A percentile compares a stretch with the other conserved stretches of the same genome.
Conservation (phyloP, 1,140 invertebrate genomes). For the Hetaerina americana region DNA sequence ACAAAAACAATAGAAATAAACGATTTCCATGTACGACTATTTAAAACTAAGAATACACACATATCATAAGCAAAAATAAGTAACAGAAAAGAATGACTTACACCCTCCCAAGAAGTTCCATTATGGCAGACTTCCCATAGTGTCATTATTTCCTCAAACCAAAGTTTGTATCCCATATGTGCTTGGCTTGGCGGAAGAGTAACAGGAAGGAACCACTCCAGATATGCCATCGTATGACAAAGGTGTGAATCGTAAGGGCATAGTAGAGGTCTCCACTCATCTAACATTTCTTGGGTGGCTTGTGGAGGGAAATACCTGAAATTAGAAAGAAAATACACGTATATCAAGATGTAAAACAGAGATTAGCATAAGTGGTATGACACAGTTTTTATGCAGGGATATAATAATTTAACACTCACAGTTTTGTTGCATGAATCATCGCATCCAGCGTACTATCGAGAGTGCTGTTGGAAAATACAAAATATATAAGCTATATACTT, state of each 20-base stretch:
- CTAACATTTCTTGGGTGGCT: conserved; percentile 78
- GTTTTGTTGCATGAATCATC: conserved; percentile 19
- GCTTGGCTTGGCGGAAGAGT: conserved; percentile 46
- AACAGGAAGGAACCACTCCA: conserved; percentile 67
- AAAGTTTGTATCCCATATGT: conserved; percentile 52
- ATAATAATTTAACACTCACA: conserved; percentile 21
- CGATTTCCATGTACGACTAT: no score
- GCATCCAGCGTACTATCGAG: conserved; percentile 21
- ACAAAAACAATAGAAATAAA: no score
- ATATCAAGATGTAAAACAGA: not conserved
- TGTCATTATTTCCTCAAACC: conserved; percentile 73
- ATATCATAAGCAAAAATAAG: no score
- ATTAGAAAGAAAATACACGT: conserved; percentile 4
- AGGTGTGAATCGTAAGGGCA: conserved; percentile 54
- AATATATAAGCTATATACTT: not conserved
- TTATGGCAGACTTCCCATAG: conserved; percentile 65
- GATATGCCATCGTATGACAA: conserved; percentile 41
- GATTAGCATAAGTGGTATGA: not conserved
- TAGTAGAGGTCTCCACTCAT: conserved; percentile 62
- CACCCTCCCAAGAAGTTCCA: conserved; percentile 51
- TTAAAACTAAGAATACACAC: no score
- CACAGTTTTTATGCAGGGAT: no score
- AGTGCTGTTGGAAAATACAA: conserved; percentile 13
- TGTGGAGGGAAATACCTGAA: conserved; percentile 56
- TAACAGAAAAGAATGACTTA: conserved; percentile 28